Base-by-base conservation (phyloP, 2,113 vertebrate species). In the Bothrops jararaca region DNA sequence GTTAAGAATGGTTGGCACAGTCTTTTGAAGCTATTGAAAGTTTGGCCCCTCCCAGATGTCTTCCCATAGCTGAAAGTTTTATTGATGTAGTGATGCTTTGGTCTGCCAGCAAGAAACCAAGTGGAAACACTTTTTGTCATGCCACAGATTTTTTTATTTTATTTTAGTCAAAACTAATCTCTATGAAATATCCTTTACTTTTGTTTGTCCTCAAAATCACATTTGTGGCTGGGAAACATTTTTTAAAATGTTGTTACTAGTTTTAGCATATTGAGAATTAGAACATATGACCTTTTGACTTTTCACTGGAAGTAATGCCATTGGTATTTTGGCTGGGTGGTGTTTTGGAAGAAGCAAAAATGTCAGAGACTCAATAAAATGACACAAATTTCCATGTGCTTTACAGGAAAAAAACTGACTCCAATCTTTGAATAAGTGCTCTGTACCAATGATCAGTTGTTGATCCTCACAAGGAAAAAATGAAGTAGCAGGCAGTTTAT, bases 381-480 rank as follows among this genome's bases (percentile, higher is more conserved):
- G 64, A 34, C 94, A 95, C 92, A 89, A 94, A 95, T 91, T 56
- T 89, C 64, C 95, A 85, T 93, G 94, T 89, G 80, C 93, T 95
- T 97, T 95, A 94, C 94, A 96, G 96, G 95, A 96, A 97, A 69
- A 50, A 94, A 89, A 54, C 52, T 97, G 95, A 92, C 94, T 95
- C 87, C 92, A 94, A 42, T 13, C 0, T 91, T 0, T 6, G 94
- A 95, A 95, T 95, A 94, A 86, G 89, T 95, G 56, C 87, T 56
- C 91, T 95, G 94, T 93, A 95, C 93, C 93, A 95, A 95, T 94
- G 96, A 96, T 95, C 95, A 97, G 94, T 96, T 97, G 96, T 95
- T 95, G 94, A 94, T 95, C 85, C 93, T 96, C 89, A 96, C 90
- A 94, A 95, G 94, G 95, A 96, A 94, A 92, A 95, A 93, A 87